Percentiles rank a stretch among this genome's conserved stretches.
Conservation (phyloP, 2,113 vertebrate genomes). For the Cettia cetti region DNA sequence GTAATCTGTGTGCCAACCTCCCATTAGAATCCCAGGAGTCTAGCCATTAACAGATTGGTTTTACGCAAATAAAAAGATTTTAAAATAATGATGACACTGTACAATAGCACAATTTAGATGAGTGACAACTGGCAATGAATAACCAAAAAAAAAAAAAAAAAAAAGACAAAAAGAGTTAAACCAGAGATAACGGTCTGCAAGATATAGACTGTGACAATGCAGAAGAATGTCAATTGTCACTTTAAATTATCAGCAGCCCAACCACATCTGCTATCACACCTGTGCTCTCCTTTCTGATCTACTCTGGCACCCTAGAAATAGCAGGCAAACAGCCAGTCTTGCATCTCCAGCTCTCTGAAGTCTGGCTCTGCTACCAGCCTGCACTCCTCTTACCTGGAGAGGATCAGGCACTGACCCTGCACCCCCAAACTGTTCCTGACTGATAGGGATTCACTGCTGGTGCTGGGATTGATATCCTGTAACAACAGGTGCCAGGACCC, state of each 20-base stretch:
- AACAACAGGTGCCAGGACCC: background rate
- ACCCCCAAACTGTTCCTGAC: slow-evolving; percentile 8
- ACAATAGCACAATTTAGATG: slow-evolving; percentile 13
- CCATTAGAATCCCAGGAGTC: background rate
- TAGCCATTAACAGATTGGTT: background rate
- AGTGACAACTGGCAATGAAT: background rate
- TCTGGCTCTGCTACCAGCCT: background rate
- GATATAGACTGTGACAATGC: background rate
- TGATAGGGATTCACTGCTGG: background rate
- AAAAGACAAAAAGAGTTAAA: background rate
- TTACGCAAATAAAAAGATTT: slow-evolving; percentile 12
- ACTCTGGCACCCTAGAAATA: slow-evolving; percentile 20
- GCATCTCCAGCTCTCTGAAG: background rate
- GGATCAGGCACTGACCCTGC: background rate
- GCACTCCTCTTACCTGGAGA: background rate
- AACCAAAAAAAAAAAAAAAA: background rate
- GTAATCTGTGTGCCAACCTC: background rate
- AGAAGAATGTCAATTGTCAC: slow-evolving; percentile 30
- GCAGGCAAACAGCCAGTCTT: slow-evolving; percentile 10
- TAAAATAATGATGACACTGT: slow-evolving; percentile 32
- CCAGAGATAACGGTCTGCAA: background rate
- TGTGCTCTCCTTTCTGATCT: slow-evolving; percentile 42
- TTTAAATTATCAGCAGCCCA: slow-evolving; percentile 33
- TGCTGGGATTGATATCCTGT: slow-evolving; percentile 14
- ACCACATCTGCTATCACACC: slow-evolving; percentile 59